Evolutionary conservation across 1,140 invertebrate genomes (phyloP).

Genomic region (Bacillus rossius): DNA sequence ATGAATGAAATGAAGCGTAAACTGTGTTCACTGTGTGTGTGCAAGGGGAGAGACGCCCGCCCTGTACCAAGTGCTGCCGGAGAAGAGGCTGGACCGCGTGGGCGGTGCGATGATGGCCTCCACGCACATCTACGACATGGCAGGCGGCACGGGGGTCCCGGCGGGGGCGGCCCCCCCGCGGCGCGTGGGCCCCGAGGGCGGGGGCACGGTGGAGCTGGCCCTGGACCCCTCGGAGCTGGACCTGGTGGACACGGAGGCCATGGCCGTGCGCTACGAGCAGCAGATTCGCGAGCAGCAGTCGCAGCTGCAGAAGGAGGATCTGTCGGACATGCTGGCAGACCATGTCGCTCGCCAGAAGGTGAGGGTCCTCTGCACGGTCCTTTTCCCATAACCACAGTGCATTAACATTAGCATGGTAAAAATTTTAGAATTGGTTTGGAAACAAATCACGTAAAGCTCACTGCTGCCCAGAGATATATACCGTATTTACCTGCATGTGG

Average conservation of each 20-base stretch:
- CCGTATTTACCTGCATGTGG: background rate
- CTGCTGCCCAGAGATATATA: background rate
- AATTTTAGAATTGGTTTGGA: conserved; percentile 11
- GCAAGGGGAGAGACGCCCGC: conserved; percentile 79
- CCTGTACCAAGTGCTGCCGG: conserved; percentile 90
- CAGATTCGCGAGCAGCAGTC: conserved; percentile 89
- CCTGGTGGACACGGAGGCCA: conserved; percentile 90
- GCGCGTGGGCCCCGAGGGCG: conserved; percentile 41
- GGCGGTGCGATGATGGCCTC: conserved; percentile 98
- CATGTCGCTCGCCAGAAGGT: conserved; percentile 94
- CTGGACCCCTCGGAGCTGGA: conserved; percentile 97
- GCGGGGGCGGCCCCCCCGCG: conserved; percentile 43
- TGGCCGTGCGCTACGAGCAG: conserved; percentile 95
- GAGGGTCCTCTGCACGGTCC: no score
- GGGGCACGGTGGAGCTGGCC: conserved; percentile 82
- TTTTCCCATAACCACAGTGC: no score
- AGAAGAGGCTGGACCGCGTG: conserved; percentile 86
- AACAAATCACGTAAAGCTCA: background rate
- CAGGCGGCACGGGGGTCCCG: conserved; percentile 50
- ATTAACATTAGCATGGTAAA: no score
- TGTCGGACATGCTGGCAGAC: conserved; percentile 97
- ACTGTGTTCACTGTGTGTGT: background rate
- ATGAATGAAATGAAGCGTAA: conserved; percentile 1
- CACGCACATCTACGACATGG: conserved; percentile 94
- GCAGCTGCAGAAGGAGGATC: conserved; percentile 85